Evolutionary conservation across 2,113 vertebrate species (phyloP).

Genomic region (Laticauda laticaudata): DNA sequence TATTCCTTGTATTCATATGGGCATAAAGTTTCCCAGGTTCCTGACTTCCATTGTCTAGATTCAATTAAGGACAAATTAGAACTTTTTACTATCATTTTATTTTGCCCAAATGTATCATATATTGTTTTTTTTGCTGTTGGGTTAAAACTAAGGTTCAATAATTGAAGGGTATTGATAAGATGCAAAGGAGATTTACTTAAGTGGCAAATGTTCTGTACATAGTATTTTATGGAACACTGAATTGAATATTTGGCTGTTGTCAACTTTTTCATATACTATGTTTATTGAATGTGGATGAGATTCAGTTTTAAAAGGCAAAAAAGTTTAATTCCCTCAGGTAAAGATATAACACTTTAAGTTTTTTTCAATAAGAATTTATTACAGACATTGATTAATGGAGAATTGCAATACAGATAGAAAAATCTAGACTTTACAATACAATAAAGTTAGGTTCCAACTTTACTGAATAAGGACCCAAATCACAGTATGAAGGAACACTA

Average conservation of each 20-base stretch:
- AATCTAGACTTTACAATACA: not conserved
- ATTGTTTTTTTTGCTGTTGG: not conserved
- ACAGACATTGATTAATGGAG: not conserved
- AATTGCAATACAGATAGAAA: not conserved
- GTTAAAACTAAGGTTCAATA: not conserved
- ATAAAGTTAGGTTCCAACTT: not conserved
- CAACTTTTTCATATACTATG: not conserved
- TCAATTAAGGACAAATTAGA: not conserved
- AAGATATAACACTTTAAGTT: conserved; percentile 9
- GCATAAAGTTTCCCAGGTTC: not conserved
- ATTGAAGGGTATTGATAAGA: not conserved
- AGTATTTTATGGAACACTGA: not conserved
- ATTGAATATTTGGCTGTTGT: not conserved
- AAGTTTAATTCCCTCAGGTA: conserved; percentile 28
- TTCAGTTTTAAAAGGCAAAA: not conserved
- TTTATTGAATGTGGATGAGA: not conserved
- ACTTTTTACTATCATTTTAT: not conserved
- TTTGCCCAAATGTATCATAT: not conserved
- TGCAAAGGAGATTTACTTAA: not conserved
- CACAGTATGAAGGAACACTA: not conserved
- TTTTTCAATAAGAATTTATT: not conserved
- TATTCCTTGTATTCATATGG: not conserved
- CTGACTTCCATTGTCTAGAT: not conserved
- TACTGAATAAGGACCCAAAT: not conserved
- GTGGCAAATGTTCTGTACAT: not conserved